Base-by-base conservation (phyloP, 2,888 invertebrate genomes). In the Aquatica leii region DNA sequence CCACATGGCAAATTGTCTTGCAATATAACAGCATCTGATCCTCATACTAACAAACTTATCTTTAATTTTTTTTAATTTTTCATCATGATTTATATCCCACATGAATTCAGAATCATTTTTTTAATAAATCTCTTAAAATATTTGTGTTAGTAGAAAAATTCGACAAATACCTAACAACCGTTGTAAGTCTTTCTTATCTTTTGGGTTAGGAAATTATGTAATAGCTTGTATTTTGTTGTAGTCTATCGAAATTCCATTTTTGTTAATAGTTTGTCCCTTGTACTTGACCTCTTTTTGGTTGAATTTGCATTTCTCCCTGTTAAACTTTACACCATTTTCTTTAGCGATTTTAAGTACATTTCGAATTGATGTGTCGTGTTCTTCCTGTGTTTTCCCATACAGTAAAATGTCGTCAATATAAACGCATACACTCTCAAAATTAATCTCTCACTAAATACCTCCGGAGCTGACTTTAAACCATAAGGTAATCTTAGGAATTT, bases 1-100 rank as follows among this genome's bases (percentile, higher is more conserved):
- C 41, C 4, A 15, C 14, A 8, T 8, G 41, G 41, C 17, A 17
- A 17, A 43, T 43, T 43, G 4, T 43, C 17, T 43, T 43, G 41
- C 8, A 43, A 9, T 9, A 43, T 17, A 43, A 2, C 2, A 6
- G 15, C 41, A 43, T 17, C 41, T 43, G 17, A 14, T 12, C 41
- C 41, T 1, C 5, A 8, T 41, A 5, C 35, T 40, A 1, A 6
- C 37, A 56, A 56, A 21, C 11, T 17, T 8, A 15, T 14, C 15
- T 40, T 59, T 55, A 55, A 59, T 17, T 59, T 53, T 41, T 59
- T 37, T 15, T 56, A 20, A 31, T 6, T 35, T 17, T 17, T 56
- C 20, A 14, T 40, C 40, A n/a, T 59, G 59, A 6, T 21, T 4
- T 8, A 5, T 6, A 17, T 20, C n/a, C 59, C 41, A 59, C 8